phyloP scores from a whole-genome alignment of 2,888 invertebrate genomes.

The Lasioglossum marginatum region DNA sequence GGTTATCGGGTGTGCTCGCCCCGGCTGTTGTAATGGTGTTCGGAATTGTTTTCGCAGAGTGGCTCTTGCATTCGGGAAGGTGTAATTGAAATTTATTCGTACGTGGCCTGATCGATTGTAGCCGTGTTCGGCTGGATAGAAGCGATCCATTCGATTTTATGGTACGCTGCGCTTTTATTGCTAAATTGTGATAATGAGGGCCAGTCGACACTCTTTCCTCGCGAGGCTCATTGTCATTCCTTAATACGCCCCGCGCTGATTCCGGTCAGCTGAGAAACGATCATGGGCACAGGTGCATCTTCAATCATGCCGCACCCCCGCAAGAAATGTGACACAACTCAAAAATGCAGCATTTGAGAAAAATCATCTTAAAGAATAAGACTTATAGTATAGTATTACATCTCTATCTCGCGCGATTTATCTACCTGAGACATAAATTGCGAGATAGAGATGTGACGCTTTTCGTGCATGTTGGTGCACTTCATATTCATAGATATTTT shows the following conservation, averaged over 20 bases:
- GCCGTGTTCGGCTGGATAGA: not conserved
- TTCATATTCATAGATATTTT: no score
- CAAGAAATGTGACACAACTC: no score
- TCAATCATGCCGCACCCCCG: not conserved
- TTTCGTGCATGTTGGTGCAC: no score
- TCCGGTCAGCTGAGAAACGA: not conserved
- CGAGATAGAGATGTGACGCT: no score
- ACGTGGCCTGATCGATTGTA: constrained; percentile 4
- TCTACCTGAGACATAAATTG: no score
- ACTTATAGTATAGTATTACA: no score
- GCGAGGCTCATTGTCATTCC: not conserved
- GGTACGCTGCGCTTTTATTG: not conserved
- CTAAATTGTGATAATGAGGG: constrained; percentile 9
- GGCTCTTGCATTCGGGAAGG: constrained; percentile 23
- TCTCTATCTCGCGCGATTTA: no score
- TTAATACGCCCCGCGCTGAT: not conserved
- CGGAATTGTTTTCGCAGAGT: constrained; percentile 51
- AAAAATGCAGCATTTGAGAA: no score
- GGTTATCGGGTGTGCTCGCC: constrained; percentile 43
- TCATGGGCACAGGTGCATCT: not conserved
- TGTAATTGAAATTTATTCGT: constrained; percentile 55
- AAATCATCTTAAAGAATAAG: no score
- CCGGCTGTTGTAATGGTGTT: constrained; percentile 55
- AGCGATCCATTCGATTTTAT: constrained; percentile 3
- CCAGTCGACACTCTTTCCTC: not conserved